Conservation (phyloP, 2,888 invertebrate genomes). For the Trichacis sp. region DNA sequence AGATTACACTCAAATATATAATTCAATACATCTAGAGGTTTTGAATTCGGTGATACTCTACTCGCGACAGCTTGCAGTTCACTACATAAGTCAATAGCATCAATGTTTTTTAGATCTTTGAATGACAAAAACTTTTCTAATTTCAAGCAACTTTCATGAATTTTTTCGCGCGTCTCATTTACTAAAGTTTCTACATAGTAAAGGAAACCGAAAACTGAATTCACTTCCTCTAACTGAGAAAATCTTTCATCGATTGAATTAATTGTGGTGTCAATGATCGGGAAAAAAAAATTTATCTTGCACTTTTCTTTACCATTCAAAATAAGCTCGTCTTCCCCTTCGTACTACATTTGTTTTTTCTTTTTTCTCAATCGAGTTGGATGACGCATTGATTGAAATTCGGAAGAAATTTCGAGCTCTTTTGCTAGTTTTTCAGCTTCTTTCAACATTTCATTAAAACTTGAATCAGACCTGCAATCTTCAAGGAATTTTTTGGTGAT, state of each 20-base stretch:
- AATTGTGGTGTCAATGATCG: constrained; percentile 34
- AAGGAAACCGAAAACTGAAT: no score
- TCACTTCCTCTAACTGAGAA: not conserved
- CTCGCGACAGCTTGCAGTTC: no score
- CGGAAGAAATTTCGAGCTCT: constrained; percentile 42
- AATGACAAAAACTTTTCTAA: no score
- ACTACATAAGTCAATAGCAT: no score
- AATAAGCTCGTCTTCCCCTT: constrained; percentile 39
- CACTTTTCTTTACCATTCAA: constrained; percentile 43
- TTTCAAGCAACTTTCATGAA: no score
- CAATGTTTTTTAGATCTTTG: no score
- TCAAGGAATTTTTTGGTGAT: constrained; percentile 4
- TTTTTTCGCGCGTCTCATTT: no score
- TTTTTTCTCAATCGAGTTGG: constrained; percentile 33
- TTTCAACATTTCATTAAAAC: constrained; percentile 44
- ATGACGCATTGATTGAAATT: constrained; percentile 30
- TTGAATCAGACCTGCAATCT: constrained; percentile 34
- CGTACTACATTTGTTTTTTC: constrained; percentile 36
- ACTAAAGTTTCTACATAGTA: no score
- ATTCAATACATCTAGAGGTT: no score
- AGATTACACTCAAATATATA: no score
- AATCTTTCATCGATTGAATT: constrained; percentile 39
- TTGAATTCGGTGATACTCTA: no score
- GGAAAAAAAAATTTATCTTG: constrained; percentile 37
- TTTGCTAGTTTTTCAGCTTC: constrained; percentile 41